Evolutionary conservation across 2,888 invertebrate genomes (phyloP).

Genomic region (Drosophila monieri): DNA sequence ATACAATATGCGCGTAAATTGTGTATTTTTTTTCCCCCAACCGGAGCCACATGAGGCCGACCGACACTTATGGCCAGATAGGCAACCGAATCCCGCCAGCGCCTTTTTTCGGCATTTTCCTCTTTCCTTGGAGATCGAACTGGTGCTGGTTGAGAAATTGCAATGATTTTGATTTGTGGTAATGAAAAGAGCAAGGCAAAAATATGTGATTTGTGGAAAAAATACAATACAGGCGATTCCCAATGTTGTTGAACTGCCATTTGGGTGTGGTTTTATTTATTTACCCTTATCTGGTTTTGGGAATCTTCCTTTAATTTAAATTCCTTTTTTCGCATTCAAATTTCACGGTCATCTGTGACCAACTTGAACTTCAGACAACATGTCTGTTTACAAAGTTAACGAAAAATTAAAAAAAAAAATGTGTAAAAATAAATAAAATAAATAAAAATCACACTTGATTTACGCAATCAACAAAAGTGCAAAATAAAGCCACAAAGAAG

Average conservation of each 20-base stretch:
- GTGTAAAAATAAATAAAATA: slow-evolving; percentile 62
- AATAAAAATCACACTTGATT: slow-evolving; percentile 72
- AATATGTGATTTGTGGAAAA: not conserved
- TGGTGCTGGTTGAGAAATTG: slow-evolving; percentile 65
- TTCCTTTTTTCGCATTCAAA: slow-evolving; percentile 30
- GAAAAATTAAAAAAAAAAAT: slow-evolving; percentile 55
- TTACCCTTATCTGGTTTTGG: slow-evolving; percentile 13
- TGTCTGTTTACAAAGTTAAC: slow-evolving; percentile 48
- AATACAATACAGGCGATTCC: slow-evolving; percentile 3
- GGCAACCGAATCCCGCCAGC: slow-evolving; percentile 43
- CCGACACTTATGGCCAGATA: slow-evolving; percentile 40
- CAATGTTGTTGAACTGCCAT: slow-evolving; percentile 16
- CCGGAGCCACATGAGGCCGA: slow-evolving; percentile 67
- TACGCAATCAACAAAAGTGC: slow-evolving; percentile 59
- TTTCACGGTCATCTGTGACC: slow-evolving; percentile 68
- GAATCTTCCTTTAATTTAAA: slow-evolving; percentile 41
- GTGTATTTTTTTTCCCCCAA: slow-evolving; percentile 35
- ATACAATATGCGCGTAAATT: slow-evolving; percentile 16
- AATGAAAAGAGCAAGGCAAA: not conserved
- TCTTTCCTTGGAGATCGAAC: slow-evolving; percentile 37
- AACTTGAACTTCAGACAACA: slow-evolving; percentile 64
- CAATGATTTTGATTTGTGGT: slow-evolving; percentile 38
- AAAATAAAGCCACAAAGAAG: slow-evolving; percentile 51
- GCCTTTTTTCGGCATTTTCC: slow-evolving; percentile 28
- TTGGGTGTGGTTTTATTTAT: slow-evolving; percentile 33